Percentiles rank a stretch among this genome's conserved stretches.
Evolutionary conservation across 1,140 invertebrate species (phyloP).

Genomic region (Colletes latitarsis): DNA sequence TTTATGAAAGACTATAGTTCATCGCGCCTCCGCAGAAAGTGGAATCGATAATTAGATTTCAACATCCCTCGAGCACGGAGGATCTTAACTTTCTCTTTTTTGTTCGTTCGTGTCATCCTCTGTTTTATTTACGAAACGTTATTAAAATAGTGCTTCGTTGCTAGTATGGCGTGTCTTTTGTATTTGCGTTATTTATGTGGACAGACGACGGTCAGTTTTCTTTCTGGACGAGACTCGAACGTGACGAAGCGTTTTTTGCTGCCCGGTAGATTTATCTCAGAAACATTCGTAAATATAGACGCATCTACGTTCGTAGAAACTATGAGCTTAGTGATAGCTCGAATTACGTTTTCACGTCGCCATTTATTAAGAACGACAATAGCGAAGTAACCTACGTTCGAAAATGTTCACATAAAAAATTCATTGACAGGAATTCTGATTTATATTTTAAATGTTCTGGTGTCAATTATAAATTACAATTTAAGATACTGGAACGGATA

Average conservation of each 20-base stretch:
- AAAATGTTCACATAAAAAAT: too few species aligned
- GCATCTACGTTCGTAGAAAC: too few species aligned
- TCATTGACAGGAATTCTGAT: too few species aligned
- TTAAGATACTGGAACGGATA: too few species aligned
- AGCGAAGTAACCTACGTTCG: too few species aligned
- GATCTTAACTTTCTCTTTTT: not conserved
- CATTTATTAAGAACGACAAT: too few species aligned
- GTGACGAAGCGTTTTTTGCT: not conserved
- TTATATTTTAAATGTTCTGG: too few species aligned
- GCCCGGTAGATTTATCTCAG: not conserved
- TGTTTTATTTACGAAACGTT: not conserved
- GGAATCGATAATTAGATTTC: constrained; percentile 7
- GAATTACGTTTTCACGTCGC: too few species aligned
- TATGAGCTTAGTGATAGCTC: not conserved
- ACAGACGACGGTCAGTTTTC: not conserved
- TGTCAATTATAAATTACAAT: too few species aligned
- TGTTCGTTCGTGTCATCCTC: not conserved
- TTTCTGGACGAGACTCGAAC: not conserved
- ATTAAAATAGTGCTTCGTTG: not conserved
- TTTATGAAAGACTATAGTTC: not conserved
- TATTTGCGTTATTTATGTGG: not conserved
- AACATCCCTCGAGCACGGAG: not conserved
- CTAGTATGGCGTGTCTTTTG: not conserved
- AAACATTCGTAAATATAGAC: not conserved
- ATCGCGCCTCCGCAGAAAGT: not conserved